Conservation (phyloP, 2,113 vertebrate genomes). For the human region GRCh38 chr2:226472001-226472500, state of each 20-base stretch:
- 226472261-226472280: neutral
- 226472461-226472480: neutral
- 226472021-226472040: constrained; percentile 37
- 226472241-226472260: neutral
- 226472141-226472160: constrained; percentile 6
- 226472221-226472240: neutral
- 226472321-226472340: neutral
- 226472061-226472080: neutral
- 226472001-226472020: neutral
- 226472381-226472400: neutral
- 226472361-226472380: neutral
- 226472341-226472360: neutral
- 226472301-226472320: neutral
- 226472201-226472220: neutral
- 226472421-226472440: neutral
- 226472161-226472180: neutral
- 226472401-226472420: neutral
- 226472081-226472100: constrained; percentile 33
- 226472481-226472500: neutral
- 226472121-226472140: neutral
- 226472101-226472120: neutral
- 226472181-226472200: neutral
- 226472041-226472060: neutral
- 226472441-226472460: neutral
- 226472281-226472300: neutral